Base-by-base conservation (phyloP, 2,113 vertebrate genomes). In the Daphoenositta chrysoptera region DNA sequence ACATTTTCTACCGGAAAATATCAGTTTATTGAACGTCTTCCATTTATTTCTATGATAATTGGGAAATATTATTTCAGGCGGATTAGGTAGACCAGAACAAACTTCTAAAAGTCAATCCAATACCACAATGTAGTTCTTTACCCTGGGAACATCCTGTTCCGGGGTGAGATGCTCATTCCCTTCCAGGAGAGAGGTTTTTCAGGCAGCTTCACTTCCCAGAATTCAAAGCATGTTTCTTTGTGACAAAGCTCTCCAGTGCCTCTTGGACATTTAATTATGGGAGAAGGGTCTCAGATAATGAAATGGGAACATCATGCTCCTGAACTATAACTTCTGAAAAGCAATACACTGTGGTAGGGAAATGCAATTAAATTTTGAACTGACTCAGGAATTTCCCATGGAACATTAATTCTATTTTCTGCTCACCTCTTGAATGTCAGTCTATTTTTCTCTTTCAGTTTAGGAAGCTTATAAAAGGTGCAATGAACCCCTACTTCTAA, bases 391-490 rank as follows among this genome's bases (percentile, higher is more conserved):
- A 96, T 93, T 93, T 96, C 93, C 90, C 88, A 86, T 88, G 94
- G 90, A 94, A 96, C 88, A 90, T 94, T 95, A 95, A 93, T 96
- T 97, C 96, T 94, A 96, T 96, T 96, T 95, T 96, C 94, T 94
- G 90, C 80, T 96, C 93, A 96, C 88, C 94, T 96, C 92, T 92
- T 91, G 86, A 96, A 93, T 71, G 76, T 94, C 92, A 96, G 83
- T 56, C 90, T 83, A 56, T 89, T 95, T 90, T 92, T 87, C 90
- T 90, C 68, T 83, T 69, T 87, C 48, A 61, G 83, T 90, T 96
- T 93, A 93, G 92, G n/a, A 83, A 83, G 87, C 39, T 87, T 90
- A 76, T 45, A 69, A 94, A 95, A 93, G 76, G 71, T 44, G 35
- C 54, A 71, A 44, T 5, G 0, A 95, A 89, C 6, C 71, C 77